phyloP scores from a whole-genome alignment of 2,113 vertebrate species.

The Cisticola juncidis region DNA sequence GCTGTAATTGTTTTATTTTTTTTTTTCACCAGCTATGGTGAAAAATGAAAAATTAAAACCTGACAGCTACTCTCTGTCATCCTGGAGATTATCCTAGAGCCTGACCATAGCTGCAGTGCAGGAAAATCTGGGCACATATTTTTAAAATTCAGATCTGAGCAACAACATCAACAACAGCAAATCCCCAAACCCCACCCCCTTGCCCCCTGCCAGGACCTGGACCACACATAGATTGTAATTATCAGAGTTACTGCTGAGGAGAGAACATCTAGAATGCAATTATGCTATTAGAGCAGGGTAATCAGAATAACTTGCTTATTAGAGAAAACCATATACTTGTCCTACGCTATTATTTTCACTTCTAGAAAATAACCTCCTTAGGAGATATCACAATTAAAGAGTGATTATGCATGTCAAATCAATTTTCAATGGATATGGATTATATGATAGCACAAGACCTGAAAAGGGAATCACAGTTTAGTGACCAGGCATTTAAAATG shows the following conservation, averaged over 20 bases:
- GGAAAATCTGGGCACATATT: not conserved
- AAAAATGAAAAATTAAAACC: not conserved
- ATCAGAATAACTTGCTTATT: slow-evolving; percentile 8
- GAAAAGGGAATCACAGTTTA: not conserved
- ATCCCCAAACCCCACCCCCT: not conserved
- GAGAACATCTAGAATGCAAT: slow-evolving; percentile 1
- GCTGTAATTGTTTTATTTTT: not conserved
- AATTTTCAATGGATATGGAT: not conserved
- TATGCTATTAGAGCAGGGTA: not conserved
- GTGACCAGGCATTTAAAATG: not conserved
- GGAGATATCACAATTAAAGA: not conserved
- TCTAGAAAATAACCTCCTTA: not conserved
- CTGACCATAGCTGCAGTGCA: not conserved
- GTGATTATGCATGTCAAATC: not conserved
- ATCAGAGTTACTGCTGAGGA: not conserved
- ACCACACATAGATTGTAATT: not conserved
- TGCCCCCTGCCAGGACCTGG: not conserved
- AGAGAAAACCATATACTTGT: not conserved
- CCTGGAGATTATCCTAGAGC: not conserved
- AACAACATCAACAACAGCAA: not conserved
- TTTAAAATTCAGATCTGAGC: not conserved
- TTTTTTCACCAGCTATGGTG: not conserved
- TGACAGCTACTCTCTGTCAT: not conserved
- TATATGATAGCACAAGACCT: not conserved
- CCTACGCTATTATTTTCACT: not conserved